Conservation (phyloP, 53 echinoderm and acorn worm genomes). For the Holothuria scabra region DNA sequence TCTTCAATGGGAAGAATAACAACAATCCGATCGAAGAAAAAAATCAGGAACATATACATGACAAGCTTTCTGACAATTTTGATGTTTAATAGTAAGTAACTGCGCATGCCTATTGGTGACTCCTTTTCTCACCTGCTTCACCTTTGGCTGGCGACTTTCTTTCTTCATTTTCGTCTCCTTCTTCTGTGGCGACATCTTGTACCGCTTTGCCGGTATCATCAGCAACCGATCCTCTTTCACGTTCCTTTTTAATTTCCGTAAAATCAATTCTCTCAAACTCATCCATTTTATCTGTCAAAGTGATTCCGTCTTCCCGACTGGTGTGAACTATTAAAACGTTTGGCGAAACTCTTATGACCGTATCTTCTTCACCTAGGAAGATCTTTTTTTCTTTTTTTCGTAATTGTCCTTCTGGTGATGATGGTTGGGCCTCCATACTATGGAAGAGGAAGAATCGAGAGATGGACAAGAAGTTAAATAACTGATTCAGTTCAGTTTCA, state of each 20-base stretch:
- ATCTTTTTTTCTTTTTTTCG: not conserved
- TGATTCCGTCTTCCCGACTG: slow-evolving; percentile 6
- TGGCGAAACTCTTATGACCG: not conserved
- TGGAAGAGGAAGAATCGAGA: too few species aligned
- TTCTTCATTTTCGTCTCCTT: not conserved
- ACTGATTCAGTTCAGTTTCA: too few species aligned
- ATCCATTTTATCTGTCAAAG: not conserved
- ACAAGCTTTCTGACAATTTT: too few species aligned
- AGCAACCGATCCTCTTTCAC: not conserved
- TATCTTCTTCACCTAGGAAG: slow-evolving; percentile 8
- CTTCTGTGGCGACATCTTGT: not conserved
- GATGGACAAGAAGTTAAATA: too few species aligned
- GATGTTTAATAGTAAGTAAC: too few species aligned
- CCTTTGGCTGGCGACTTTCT: not conserved
- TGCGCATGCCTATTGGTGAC: too few species aligned
- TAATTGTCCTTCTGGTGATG: too few species aligned
- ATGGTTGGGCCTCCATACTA: too few species aligned
- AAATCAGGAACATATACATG: too few species aligned
- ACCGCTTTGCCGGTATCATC: not conserved
- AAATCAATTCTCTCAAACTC: not conserved
- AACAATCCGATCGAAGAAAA: too few species aligned
- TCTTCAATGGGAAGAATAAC: too few species aligned
- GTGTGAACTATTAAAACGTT: not conserved
- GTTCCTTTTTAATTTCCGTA: not conserved
- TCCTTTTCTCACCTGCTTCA: too few species aligned